phyloP scores from a whole-genome alignment of 2,113 vertebrate genomes.

The Cepphus grylle region DNA sequence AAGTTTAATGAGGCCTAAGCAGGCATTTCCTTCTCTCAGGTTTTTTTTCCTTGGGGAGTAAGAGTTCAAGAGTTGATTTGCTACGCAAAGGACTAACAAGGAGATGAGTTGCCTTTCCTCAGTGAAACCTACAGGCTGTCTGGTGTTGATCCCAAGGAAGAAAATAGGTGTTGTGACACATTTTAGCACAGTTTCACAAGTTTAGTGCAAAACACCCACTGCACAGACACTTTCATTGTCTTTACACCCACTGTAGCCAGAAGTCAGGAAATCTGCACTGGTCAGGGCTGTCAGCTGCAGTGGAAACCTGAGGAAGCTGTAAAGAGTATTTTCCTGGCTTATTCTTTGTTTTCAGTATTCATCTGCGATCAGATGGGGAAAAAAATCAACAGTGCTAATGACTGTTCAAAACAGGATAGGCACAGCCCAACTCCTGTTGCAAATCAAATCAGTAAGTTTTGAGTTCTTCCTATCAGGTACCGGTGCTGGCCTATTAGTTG shows the following conservation, averaged over 20 bases:
- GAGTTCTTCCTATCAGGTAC: background rate
- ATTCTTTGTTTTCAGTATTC: background rate
- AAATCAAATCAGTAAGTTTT: background rate
- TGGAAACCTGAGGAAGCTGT: background rate
- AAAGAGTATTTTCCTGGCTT: background rate
- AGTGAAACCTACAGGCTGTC: background rate
- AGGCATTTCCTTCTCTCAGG: background rate
- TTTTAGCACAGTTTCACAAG: background rate
- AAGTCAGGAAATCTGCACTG: background rate
- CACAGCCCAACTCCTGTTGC: background rate
- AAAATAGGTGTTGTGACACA: conserved; percentile 13
- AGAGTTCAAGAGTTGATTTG: background rate
- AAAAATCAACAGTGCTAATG: background rate
- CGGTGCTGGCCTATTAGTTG: background rate
- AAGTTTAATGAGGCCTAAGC: background rate
- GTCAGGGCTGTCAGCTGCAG: background rate
- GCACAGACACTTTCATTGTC: background rate
- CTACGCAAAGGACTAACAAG: background rate
- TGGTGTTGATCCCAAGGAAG: conserved; percentile 11
- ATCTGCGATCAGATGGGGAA: background rate
- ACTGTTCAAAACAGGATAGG: background rate
- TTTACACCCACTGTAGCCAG: background rate
- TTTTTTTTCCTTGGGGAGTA: background rate
- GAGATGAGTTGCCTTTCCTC: background rate
- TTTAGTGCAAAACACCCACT: background rate